Percentiles rank a stretch among this genome's conserved stretches.
Conservation (phyloP, 2,797 vertebrate genomes). For the Characodon lateralis region DNA sequence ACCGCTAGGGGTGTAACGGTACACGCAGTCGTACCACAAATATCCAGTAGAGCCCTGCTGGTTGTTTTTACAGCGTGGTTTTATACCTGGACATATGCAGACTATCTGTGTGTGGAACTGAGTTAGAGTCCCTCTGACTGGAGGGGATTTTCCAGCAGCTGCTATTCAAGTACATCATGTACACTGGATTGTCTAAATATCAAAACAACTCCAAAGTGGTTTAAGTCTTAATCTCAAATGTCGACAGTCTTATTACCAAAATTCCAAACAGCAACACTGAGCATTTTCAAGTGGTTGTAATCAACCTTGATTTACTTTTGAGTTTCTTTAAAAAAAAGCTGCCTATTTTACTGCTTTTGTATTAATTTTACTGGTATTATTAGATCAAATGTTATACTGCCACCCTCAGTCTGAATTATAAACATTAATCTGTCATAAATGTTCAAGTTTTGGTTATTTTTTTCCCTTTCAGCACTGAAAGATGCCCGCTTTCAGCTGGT, state of each 20-base stretch:
- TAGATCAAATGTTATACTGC: neutral
- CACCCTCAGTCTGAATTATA: neutral
- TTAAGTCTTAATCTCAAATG: neutral
- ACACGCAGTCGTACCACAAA: too few relatives aligned
- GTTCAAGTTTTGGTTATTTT: slow-evolving; percentile 7
- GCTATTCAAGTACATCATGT: neutral
- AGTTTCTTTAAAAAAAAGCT: neutral
- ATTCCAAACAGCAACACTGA: too few relatives aligned
- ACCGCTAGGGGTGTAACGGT: too few relatives aligned
- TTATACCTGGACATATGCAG: neutral
- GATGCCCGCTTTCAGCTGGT: slow-evolving; percentile 98
- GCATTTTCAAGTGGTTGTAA: neutral
- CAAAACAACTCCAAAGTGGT: neutral
- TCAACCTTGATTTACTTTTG: neutral
- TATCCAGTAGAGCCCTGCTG: too few relatives aligned
- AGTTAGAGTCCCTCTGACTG: neutral
- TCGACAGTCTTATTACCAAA: neutral
- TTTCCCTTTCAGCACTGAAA: slow-evolving; percentile 86
- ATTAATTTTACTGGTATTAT: neutral
- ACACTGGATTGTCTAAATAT: neutral
- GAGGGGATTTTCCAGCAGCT: neutral
- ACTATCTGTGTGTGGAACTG: neutral
- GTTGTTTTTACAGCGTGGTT: too few relatives aligned
- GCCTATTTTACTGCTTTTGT: neutral
- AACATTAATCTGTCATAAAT: neutral